These are phyloP conservation scores for Drosophila lacteicornis DNA, from an alignment of 1,140 invertebrate species.

Conservation along the genomic window DNA sequence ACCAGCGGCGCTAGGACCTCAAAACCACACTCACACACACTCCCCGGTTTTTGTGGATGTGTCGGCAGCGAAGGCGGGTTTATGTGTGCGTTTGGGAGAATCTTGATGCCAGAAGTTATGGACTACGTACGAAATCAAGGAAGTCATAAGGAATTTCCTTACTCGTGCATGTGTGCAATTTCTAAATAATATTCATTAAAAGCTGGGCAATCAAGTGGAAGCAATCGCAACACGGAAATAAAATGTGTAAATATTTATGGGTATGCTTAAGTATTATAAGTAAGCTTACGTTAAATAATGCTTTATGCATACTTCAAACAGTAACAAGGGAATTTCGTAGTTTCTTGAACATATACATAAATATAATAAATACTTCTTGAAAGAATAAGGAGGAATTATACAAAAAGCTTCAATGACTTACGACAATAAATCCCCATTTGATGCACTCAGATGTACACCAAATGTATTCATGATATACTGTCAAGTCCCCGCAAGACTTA, in stretches of 20 bases:
- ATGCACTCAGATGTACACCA: constrained; percentile 9
- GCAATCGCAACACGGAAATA: constrained; percentile 6
- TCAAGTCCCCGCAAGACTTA: constrained; percentile 22
- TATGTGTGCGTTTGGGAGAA: constrained; percentile 26
- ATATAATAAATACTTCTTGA: constrained; percentile 8
- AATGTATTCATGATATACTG: constrained; percentile 21
- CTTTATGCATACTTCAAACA: constrained; percentile 2
- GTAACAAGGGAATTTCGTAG: neutral
- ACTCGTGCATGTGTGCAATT: constrained; percentile 20
- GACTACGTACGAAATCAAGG: constrained; percentile 40
- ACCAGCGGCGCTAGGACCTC: constrained; percentile 52
- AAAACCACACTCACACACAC: constrained; percentile 12
- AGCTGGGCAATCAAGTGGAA: constrained; percentile 18
- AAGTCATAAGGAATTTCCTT: constrained; percentile 32
- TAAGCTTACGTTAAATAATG: constrained; percentile 1
- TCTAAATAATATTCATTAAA: constrained; percentile 28
- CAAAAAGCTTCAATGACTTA: neutral
- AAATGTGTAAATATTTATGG: constrained; percentile 21
- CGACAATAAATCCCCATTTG: neutral
- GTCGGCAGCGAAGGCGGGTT: constrained; percentile 5
- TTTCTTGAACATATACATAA: neutral
- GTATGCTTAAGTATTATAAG: constrained; percentile 8
- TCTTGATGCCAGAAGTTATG: constrained; percentile 68
- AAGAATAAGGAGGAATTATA: neutral
- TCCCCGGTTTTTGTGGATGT: constrained; percentile 8